These are phyloP conservation scores for Osedax frankpressi DNA, from an alignment of 2,888 invertebrate genomes.

Conservation along the genomic window DNA sequence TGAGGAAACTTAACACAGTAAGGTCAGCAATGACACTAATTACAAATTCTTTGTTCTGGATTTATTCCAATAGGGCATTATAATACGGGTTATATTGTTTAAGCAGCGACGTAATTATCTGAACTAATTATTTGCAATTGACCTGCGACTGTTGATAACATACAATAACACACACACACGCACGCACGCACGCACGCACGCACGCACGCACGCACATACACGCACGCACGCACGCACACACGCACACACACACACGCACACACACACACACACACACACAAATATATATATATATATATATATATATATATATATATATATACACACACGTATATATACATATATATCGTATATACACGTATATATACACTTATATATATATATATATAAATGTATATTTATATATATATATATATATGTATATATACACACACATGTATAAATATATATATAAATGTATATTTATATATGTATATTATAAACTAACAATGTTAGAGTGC, in stretches of 20 bases:
- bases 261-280: not conserved
- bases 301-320: not conserved
- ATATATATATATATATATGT: not conserved
- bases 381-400: not conserved
- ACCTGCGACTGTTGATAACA: too few species aligned
- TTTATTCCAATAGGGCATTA: too few species aligned
- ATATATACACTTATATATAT: not conserved
- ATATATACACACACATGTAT: not conserved
- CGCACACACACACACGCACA: not conserved
- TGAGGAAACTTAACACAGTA: too few species aligned
- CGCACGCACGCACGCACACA: not conserved
- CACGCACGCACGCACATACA: not conserved
- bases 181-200: not conserved
- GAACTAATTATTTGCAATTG: too few species aligned
- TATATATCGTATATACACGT: not conserved
- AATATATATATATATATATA: not conserved
- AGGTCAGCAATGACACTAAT: too few species aligned
- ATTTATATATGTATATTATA: not conserved
- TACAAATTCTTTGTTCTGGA: too few species aligned
- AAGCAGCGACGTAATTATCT: too few species aligned
- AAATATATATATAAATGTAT: not conserved
- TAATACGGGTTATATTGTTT: too few species aligned
- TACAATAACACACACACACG: too few species aligned
- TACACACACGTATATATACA: not conserved
- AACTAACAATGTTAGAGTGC: too few species aligned